phyloP scores from a whole-genome alignment of 2,797 vertebrate species.

The Microhierax caerulescens region DNA sequence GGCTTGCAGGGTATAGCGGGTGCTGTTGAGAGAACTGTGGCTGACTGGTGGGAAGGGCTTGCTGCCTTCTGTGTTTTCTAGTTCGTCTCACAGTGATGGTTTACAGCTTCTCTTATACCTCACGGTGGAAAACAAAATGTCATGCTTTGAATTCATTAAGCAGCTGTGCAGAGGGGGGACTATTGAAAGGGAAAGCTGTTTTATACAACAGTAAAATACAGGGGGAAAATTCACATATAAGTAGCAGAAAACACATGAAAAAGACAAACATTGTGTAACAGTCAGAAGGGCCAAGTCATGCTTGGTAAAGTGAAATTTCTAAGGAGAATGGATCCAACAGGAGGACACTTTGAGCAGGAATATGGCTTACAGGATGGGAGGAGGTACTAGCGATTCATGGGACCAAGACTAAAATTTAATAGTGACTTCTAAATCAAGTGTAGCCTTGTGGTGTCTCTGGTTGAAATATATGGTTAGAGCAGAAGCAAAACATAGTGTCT shows the following conservation, averaged over 20 bases:
- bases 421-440: not conserved
- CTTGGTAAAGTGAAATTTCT: not conserved
- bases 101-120: slow-evolving; percentile 13
- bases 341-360: not conserved
- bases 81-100: not conserved
- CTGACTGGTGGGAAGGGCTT: not conserved
- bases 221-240: not conserved
- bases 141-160: slow-evolving; percentile 19
- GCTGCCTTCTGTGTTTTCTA: slow-evolving; percentile 1
- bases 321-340: not conserved
- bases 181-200: not conserved
- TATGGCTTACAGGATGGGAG: not conserved
- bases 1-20: not conserved
- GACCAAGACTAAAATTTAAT: not conserved
- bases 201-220: not conserved
- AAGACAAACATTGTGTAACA: not conserved
- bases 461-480: not conserved
- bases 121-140: slow-evolving; percentile 19
- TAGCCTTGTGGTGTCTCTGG: not conserved
- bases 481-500: not conserved
- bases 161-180: not conserved
- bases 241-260: not conserved
- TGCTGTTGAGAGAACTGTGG: not conserved
- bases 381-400: not conserved
- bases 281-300: not conserved